phyloP scores from a whole-genome alignment of 1,140 invertebrate genomes.

The Saccostrea echinata region DNA sequence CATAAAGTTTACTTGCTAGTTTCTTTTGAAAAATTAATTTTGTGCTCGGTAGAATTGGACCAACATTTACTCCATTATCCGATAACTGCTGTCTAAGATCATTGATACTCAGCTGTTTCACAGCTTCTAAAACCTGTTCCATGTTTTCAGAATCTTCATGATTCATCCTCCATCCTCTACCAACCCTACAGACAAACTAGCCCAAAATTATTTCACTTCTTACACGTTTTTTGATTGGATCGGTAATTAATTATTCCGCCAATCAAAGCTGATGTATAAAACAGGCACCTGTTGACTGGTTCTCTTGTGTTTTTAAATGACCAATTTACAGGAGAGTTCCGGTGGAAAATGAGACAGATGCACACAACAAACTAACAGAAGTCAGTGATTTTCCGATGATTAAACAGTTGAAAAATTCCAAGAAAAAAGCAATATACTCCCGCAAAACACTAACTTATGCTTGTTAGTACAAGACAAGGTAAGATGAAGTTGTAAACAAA shows the following conservation, averaged over 20 bases:
- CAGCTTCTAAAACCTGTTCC: constrained; percentile 68
- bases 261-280: not conserved
- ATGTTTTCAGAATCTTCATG: constrained; percentile 47
- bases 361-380: too few relatives aligned
- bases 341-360: too few relatives aligned
- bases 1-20: constrained; percentile 65
- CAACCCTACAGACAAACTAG: too few relatives aligned
- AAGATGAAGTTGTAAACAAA: too few relatives aligned
- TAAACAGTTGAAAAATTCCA: too few relatives aligned
- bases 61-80: constrained; percentile 67
- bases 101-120: constrained; percentile 61
- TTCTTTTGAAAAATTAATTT: constrained; percentile 68
- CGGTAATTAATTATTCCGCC: constrained; percentile 1
- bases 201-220: not conserved
- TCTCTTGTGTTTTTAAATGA: not conserved
- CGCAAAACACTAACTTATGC: too few relatives aligned
- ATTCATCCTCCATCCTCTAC: not conserved
- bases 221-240: constrained; percentile 24
- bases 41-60: constrained; percentile 69
- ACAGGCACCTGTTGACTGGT: not conserved
- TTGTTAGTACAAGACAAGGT: too few relatives aligned
- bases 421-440: too few relatives aligned
- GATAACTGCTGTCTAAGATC: constrained; percentile 65
- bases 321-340: too few relatives aligned
- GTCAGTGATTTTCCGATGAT: too few relatives aligned